Evolutionary conservation across 2,797 vertebrate genomes (phyloP).

Genomic region (Neopelma chrysocephalum): DNA sequence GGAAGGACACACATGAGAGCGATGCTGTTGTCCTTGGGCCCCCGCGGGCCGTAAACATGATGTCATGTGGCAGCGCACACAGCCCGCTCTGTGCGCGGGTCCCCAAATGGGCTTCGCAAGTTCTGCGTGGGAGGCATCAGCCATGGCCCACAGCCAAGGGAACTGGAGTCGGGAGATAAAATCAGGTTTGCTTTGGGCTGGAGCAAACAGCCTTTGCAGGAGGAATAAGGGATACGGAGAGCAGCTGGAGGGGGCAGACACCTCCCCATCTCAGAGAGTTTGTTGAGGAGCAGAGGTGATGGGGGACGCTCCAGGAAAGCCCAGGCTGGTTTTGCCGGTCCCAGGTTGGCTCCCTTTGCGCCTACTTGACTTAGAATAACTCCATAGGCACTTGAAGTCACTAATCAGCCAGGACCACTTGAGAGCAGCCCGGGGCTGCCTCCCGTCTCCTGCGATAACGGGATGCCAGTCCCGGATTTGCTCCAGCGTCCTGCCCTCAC

Average conservation of each 20-base stretch:
- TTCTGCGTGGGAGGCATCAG: slow-evolving; percentile 67
- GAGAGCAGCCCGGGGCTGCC: slow-evolving; percentile 42
- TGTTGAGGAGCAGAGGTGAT: background rate
- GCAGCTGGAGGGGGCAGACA: background rate
- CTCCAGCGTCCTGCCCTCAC: background rate
- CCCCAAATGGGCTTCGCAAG: slow-evolving; percentile 33
- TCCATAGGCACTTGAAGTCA: slow-evolving; percentile 50
- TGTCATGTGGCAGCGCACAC: slow-evolving; percentile 52
- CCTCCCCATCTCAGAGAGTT: rapidly evolving
- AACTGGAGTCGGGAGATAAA: slow-evolving; percentile 66
- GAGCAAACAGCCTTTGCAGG: slow-evolving; percentile 48
- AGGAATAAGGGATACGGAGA: background rate
- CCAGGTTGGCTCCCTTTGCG: background rate
- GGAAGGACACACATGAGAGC: background rate
- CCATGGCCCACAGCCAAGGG: slow-evolving; percentile 61
- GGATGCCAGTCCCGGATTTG: background rate
- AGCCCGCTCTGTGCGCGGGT: slow-evolving; percentile 31
- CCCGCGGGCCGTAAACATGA: slow-evolving; percentile 8
- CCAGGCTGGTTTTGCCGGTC: rapidly evolving
- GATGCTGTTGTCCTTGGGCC: slow-evolving; percentile 1
- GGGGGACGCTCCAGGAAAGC: background rate
- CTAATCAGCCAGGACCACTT: slow-evolving; percentile 61
- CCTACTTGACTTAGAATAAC: slow-evolving; percentile 69
- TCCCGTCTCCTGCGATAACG: slow-evolving; percentile 27
- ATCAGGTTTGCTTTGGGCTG: slow-evolving; percentile 70